A percentile compares a stretch with the other conserved stretches of the same genome.
These are phyloP conservation scores for Apotomis betuletana DNA, from an alignment of 2,888 invertebrate genomes.

Conservation along the genomic window DNA sequence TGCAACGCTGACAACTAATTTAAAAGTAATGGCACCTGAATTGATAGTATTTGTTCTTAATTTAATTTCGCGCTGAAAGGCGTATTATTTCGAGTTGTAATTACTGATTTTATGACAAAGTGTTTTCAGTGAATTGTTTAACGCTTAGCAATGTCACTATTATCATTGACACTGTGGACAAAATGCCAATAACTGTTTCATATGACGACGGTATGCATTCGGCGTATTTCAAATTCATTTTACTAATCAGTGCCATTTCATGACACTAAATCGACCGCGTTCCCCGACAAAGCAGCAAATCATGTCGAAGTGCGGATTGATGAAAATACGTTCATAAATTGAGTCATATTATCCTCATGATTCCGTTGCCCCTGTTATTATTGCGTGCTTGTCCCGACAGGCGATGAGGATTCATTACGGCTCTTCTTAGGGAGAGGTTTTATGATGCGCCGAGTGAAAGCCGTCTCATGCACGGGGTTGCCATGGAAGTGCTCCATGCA, in stretches of 20 bases:
- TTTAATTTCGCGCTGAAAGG: conserved; percentile 36
- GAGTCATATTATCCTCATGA: conserved; percentile 50
- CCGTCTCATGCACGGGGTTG: conserved; percentile 56
- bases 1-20: conserved; percentile 69
- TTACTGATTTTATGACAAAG: background rate
- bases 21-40: conserved; percentile 68
- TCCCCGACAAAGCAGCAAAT: conserved; percentile 24
- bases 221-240: background rate
- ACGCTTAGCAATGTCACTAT: no score
- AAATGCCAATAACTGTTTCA: background rate
- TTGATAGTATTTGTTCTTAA: conserved; percentile 55
- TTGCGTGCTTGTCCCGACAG: conserved; percentile 56
- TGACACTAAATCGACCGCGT: conserved; percentile 16
- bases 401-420: conserved; percentile 58
- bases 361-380: conserved; percentile 51
- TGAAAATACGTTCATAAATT: conserved; percentile 47
- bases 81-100: conserved; percentile 11
- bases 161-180: background rate
- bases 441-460: conserved; percentile 62
- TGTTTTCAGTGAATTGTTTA: conserved; percentile 2
- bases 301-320: conserved; percentile 33
- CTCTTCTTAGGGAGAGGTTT: conserved; percentile 54
- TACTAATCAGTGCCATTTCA: conserved; percentile 9
- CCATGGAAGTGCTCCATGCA: conserved; percentile 28
- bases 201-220: no score